These are phyloP conservation scores for Ariolimax columbianus DNA, from an alignment of 2,888 invertebrate genomes.

Conservation along the genomic window DNA sequence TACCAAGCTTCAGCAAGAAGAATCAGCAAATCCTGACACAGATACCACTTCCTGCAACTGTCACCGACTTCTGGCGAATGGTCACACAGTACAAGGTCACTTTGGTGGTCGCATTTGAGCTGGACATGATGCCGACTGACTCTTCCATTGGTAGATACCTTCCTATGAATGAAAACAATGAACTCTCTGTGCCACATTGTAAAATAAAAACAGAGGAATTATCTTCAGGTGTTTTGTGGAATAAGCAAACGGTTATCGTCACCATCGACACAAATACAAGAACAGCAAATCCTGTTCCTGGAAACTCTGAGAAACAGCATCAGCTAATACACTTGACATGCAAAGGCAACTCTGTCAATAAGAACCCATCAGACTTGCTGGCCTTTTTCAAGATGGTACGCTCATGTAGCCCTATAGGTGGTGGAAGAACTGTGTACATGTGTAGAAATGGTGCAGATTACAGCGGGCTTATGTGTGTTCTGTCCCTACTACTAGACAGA, in stretches of 20 bases:
- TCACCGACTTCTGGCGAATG: conserved; percentile 10
- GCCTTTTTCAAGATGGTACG: background rate
- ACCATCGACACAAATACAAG: background rate
- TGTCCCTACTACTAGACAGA: conserved; percentile 3
- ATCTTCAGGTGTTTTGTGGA: background rate
- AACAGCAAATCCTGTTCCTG: background rate
- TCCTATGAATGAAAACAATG: background rate
- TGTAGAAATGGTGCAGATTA: conserved; percentile 8
- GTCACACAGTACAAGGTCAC: conserved; percentile 7
- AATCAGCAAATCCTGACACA: conserved; percentile 15
- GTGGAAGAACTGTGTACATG: background rate
- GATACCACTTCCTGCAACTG: conserved; percentile 5
- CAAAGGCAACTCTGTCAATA: background rate
- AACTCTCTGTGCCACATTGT: background rate
- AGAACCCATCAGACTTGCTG: background rate
- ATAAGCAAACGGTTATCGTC: background rate
- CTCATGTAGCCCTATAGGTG: background rate
- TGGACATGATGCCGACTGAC: background rate
- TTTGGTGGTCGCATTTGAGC: background rate
- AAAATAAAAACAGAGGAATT: background rate
- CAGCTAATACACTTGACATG: conserved; percentile 1
- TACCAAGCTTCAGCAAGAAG: conserved; percentile 10
- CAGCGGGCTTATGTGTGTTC: background rate
- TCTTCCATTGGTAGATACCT: background rate
- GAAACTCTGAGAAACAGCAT: background rate